Percentiles rank a stretch among this genome's conserved stretches.
Evolutionary conservation across 2,888 invertebrate species (phyloP).

Genomic region (Penaeus monodon): DNA sequence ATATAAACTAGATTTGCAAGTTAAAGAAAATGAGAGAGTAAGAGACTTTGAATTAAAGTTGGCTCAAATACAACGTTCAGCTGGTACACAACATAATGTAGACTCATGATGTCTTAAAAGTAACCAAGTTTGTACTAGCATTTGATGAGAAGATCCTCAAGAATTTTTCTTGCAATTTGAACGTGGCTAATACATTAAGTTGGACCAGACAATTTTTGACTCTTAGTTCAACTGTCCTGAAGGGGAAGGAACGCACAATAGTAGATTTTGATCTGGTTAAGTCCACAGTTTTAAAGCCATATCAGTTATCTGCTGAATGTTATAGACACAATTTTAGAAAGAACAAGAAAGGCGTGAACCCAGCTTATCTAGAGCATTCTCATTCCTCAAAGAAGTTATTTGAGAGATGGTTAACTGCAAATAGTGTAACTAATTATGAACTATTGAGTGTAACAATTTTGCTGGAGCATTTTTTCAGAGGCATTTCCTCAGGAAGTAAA

Average conservation of each 20-base stretch:
- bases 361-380: not conserved
- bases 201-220: not conserved
- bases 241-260: not conserved
- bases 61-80: no score
- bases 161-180: conserved; percentile 15
- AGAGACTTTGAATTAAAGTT: no score
- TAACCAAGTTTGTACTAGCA: not conserved
- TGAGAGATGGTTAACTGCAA: not conserved
- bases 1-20: no score
- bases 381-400: not conserved
- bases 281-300: not conserved
- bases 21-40: no score
- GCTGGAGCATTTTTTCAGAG: conserved; percentile 1
- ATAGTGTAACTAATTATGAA: not conserved
- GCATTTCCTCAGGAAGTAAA: not conserved
- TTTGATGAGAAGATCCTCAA: conserved; percentile 25
- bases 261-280: not conserved
- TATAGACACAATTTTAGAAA: not conserved
- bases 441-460: not conserved
- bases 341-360: not conserved
- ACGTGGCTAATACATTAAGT: conserved; percentile 1
- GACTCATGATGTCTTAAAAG: no score
- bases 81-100: no score
- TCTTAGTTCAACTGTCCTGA: not conserved
- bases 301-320: not conserved